A percentile compares a stretch with the other conserved stretches of the same genome.
These are phyloP conservation scores for Erethizon dorsatum DNA, from an alignment of 2,797 vertebrate species.

Conservation along the genomic window DNA sequence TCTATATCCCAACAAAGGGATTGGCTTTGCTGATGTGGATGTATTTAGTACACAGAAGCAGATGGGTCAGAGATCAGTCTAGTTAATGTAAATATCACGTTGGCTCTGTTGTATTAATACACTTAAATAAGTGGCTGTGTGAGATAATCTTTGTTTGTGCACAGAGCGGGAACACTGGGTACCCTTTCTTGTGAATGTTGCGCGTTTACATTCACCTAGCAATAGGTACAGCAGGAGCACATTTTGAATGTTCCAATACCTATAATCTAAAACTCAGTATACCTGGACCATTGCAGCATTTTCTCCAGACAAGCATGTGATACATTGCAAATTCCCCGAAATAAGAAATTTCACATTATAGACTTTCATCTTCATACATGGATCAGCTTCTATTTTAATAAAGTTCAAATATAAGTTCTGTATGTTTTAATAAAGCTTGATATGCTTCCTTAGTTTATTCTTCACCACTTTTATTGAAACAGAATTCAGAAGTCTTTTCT, in stretches of 20 bases:
- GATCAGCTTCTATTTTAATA: background rate
- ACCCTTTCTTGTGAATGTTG: background rate
- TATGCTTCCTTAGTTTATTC: background rate
- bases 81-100: background rate
- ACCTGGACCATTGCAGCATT: rapidly evolving
- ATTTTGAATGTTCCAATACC: background rate
- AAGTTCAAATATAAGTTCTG: slow-evolving; percentile 12
- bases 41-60: background rate
- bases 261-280: background rate
- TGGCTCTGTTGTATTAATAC: background rate
- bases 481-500: background rate
- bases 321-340: background rate
- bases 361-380: background rate
- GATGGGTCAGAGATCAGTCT: too few species aligned
- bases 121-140: background rate
- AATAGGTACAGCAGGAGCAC: background rate
- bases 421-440: slow-evolving; percentile 18
- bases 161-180: background rate
- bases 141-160: background rate
- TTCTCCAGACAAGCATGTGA: background rate
- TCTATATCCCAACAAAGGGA: background rate
- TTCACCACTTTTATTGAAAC: background rate
- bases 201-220: rapidly evolving
- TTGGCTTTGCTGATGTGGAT: background rate
- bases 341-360: background rate